These are phyloP conservation scores for Orestias chungarensis DNA, from an alignment of 2,797 vertebrate species.

Conservation along the genomic window DNA sequence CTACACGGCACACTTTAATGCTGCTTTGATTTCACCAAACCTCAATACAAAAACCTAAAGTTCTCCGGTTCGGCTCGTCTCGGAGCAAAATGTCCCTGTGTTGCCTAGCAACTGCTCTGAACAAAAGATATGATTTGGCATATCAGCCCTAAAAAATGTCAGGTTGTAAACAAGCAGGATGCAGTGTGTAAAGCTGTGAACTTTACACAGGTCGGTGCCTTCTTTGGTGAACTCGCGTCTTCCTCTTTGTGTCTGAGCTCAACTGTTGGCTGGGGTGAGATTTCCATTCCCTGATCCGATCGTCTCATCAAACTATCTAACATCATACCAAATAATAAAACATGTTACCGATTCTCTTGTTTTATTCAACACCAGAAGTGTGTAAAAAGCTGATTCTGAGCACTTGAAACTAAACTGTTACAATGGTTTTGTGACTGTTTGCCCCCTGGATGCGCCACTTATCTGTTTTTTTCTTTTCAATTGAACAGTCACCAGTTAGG, in stretches of 20 bases:
- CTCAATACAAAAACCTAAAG: background rate
- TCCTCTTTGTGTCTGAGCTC: background rate
- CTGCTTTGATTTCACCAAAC: background rate
- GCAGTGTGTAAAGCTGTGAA: background rate
- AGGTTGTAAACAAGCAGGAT: background rate
- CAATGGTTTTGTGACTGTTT: background rate
- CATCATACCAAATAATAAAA: background rate
- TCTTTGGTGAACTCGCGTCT: background rate
- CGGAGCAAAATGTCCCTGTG: background rate
- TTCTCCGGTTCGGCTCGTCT: background rate
- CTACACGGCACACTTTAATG: background rate
- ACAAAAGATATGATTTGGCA: background rate
- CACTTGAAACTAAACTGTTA: background rate
- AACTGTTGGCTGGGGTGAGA: background rate
- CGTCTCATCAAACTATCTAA: background rate
- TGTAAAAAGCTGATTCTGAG: background rate
- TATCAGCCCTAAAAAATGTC: background rate
- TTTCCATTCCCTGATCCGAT: background rate
- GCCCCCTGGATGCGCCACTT: constrained; percentile 29
- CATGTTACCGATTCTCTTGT: background rate
- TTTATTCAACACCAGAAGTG: background rate
- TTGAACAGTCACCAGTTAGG: constrained; percentile 51
- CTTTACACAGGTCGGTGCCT: background rate
- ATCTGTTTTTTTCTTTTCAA: constrained; percentile 18
- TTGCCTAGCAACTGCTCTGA: constrained; percentile 2